Evolutionary conservation across 92 coral and sea anemone genomes (phyloP), one percentile per base, ranked within the genome.

Genomic region (Epizoanthus fatuus): DNA sequence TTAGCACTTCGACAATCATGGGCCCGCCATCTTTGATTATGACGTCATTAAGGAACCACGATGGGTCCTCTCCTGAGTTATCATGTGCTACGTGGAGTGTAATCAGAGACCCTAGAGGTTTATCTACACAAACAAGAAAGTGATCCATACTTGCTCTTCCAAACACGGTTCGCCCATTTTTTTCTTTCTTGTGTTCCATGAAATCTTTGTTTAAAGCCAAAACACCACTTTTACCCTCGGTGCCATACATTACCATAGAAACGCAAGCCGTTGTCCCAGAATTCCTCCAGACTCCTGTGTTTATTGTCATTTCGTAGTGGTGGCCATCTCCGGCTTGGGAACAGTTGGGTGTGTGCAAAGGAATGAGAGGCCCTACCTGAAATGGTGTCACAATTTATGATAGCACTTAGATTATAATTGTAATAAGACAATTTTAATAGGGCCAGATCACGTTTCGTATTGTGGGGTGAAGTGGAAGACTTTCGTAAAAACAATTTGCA

Each of bases 211-310:
- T 72, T 12, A 87, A 42, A 53, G 32, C 40, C 22, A 93, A 79
- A 67, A 90, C 88, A 63, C 58, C 89, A 80, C 93, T 93, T 19
- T 72, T 70, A 42, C 52, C 74, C 4, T 93, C 93, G 5, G 32
- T 68, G 42, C 96, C 96, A 38, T 86, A 51, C 10, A 93, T 47
- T 39, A 67, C 86, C 79, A 93, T 42, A 49, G 91, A 89, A 45
- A 93, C 88, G 83, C 91, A 83, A 9, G 96, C 93, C 13, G 93
- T 82, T 4, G 96, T 93, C 3, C 96, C 96, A 10, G 91, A 79
- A 45, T 74, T 75, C 42, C 65, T 77, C 93, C 93, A 93, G 19
- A 81, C 58, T 1, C 92, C 96, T 0, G 96, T 93, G 63, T 89
- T 86, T 55, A 93, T 81, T 78, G 96, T 86, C 58, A 93, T 72